These are phyloP conservation scores for Acyrthosiphon pisum DNA, from an alignment of 1,140 invertebrate genomes.

Conservation along the genomic window DNA sequence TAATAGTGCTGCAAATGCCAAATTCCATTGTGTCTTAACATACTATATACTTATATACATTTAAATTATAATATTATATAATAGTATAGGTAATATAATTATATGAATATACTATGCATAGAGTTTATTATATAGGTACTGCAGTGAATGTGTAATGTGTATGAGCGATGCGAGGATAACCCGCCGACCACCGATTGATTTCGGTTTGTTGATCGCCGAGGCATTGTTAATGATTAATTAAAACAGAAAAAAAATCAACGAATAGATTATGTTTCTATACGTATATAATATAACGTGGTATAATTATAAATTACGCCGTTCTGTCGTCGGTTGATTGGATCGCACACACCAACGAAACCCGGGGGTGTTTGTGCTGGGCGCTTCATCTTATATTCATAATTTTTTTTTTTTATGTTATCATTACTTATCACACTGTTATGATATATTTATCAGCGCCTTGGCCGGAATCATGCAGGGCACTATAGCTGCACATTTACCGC, in stretches of 20 bases:
- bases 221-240: constrained; percentile 43
- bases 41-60: no score
- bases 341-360: neutral
- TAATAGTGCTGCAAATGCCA: no score
- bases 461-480: neutral
- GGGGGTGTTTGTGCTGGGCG: neutral
- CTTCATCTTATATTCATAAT: neutral
- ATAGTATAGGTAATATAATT: no score
- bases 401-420: neutral
- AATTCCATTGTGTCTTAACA: no score
- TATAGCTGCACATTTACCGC: neutral
- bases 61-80: no score
- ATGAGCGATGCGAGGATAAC: neutral
- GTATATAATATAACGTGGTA: neutral
- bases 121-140: no score
- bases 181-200: neutral
- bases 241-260: neutral
- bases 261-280: neutral
- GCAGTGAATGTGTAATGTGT: neutral
- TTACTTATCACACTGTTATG: neutral
- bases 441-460: neutral
- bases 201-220: constrained; percentile 13
- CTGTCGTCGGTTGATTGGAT: constrained; percentile 16
- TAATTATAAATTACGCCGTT: neutral
- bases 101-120: no score